A percentile compares a stretch with the other conserved stretches of the same genome.
These are phyloP conservation scores for Lamellibrachia satsuma DNA, from an alignment of 2,888 invertebrate species.

Conservation along the genomic window DNA sequence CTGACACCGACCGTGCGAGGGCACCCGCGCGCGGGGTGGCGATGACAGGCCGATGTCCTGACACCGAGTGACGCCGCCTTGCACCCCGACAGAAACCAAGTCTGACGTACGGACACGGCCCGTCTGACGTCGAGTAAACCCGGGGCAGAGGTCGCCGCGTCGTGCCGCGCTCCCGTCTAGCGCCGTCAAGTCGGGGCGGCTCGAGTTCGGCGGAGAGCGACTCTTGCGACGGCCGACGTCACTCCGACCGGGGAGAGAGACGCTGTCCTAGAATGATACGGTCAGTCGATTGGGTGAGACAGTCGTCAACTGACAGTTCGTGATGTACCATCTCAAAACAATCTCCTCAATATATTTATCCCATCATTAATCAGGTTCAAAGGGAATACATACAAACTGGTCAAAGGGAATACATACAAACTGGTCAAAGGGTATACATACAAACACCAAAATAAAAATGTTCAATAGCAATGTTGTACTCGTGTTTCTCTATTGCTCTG, in stretches of 20 bases:
- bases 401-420: no score
- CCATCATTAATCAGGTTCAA: no score
- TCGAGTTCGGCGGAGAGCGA: neutral
- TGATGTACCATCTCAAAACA: no score
- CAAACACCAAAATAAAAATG: no score
- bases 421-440: no score
- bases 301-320: no score
- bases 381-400: no score
- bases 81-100: neutral
- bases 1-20: neutral
- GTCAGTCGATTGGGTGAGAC: no score
- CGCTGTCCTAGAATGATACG: neutral
- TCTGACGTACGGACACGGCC: neutral
- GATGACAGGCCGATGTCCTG: neutral
- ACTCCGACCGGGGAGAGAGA: neutral
- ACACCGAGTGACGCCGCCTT: constrained; percentile 1
- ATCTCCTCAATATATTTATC: no score
- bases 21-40: neutral
- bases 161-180: constrained; percentile 12
- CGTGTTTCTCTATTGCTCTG: no score
- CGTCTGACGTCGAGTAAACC: neutral
- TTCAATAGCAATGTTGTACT: no score
- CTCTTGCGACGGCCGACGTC: neutral
- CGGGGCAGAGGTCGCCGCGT: neutral
- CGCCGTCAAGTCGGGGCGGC: neutral